Evolutionary conservation across 2,113 vertebrate genomes (phyloP).

Genomic region (Dasyurus viverrinus): DNA sequence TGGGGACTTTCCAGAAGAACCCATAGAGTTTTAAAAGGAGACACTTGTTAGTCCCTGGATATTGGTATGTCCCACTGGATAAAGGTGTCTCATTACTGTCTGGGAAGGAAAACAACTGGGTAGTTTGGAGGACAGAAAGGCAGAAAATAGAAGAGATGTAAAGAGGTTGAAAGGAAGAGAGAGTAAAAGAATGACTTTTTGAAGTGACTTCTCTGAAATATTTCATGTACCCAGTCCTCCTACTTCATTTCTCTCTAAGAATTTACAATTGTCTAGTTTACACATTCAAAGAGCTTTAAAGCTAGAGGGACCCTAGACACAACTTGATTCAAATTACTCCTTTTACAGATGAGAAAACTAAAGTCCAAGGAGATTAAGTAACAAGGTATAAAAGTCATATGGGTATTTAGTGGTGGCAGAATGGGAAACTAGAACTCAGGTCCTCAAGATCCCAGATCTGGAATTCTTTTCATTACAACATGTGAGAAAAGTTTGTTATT

Average conservation of each 20-base stretch:
- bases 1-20: not conserved
- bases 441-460: not conserved
- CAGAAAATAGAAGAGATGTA: not conserved
- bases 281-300: no score
- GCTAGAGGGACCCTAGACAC: no score
- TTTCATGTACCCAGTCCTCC: conserved; percentile 10
- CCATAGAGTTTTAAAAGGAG: no score
- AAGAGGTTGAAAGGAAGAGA: not conserved
- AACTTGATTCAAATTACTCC: no score
- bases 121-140: not conserved
- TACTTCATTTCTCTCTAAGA: conserved; percentile 40
- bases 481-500: conserved; percentile 35
- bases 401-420: no score
- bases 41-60: not conserved
- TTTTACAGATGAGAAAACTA: no score
- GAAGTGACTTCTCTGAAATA: conserved; percentile 25
- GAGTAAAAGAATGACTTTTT: not conserved
- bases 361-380: no score
- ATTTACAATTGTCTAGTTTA: not conserved
- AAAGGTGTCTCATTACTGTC: not conserved
- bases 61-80: not conserved
- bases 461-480: not conserved
- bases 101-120: not conserved
- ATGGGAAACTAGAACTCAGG: not conserved
- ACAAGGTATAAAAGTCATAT: no score